Evolutionary conservation across 2,797 vertebrate genomes (phyloP), one percentile per base, ranked within the genome.

Genomic region (Morus bassanus): DNA sequence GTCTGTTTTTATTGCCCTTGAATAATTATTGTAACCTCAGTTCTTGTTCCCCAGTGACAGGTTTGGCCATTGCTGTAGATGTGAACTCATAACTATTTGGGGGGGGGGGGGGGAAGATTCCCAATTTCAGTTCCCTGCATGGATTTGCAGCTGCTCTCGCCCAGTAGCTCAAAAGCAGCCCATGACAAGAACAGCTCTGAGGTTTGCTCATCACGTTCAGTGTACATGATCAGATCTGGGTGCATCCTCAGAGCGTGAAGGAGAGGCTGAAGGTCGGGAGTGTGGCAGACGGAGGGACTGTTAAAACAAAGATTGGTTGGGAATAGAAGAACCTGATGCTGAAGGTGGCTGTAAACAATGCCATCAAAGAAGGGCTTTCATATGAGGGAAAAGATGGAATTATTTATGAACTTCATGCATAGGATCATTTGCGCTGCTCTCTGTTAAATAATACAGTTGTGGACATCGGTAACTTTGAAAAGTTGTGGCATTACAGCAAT

Each of bases 201-300:
- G 64, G 41, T 92, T 85, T 94, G 48, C 89, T 88, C 82, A 1
- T 89, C 84, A 63, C 13, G 2, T 82, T 70, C 78, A 73, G 41
- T 30, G 72, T 63, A 37, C 31, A 2, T 4, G 80, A 46, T 85
- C 60, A 68, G 90, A 27, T 31, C 50, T 75, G 88, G 86, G 78
- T 64, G 53, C 70, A 37, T 89, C 93, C 39, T 94, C 57, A 21
- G 23, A 46, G 51, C 57, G 4, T 28, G 78, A 91, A 94, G 92
- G 93, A 87, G 80, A 95, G 51, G 73, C 69, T 91, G 91, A 88
- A 89, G 92, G 88, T 88, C 95, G 39, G 48, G 81, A 89, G 15
- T 2, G 33, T 45, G 79, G 81, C 82, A 72, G 81, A 39, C 7
- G 3, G 37, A 80, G 68, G 72, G 45, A 43, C 24, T 57, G 4